A percentile compares a stretch with the other conserved stretches of the same genome.
phyloP scores from a whole-genome alignment of 2,797 vertebrate species.

The Siniperca undulata region DNA sequence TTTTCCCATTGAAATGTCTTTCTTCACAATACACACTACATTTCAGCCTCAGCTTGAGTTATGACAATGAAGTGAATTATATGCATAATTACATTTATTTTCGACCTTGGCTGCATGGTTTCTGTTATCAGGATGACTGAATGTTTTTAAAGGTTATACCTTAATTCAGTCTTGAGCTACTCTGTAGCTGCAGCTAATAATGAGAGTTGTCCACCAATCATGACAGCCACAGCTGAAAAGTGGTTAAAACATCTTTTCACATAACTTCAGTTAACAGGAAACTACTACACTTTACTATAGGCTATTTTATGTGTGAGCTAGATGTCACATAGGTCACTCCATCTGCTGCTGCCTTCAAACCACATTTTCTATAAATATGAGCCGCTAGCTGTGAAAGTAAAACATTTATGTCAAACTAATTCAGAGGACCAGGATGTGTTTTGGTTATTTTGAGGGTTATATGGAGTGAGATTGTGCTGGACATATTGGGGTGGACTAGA shows the following conservation, averaged over 20 bases:
- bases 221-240: not conserved
- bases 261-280: not conserved
- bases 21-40: not conserved
- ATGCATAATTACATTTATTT: not conserved
- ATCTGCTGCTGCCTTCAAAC: not conserved
- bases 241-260: constrained; percentile 2
- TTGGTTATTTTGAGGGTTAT: constrained; percentile 7
- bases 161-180: not conserved
- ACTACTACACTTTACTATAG: not conserved
- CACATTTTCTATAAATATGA: constrained; percentile 2
- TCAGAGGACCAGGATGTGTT: not conserved
- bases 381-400: not conserved
- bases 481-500: constrained; percentile 9
- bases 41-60: not conserved
- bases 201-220: not conserved
- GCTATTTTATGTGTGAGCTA: not conserved
- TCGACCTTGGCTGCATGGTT: not conserved
- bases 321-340: not conserved
- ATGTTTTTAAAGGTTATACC: not conserved
- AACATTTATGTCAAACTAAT: constrained; percentile 6
- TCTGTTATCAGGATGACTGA: not conserved
- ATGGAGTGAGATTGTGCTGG: not conserved
- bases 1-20: not conserved
- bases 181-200: not conserved
- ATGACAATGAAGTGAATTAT: too few relatives aligned